Base-by-base conservation (phyloP, 1,140 invertebrate species). In the Hestina assimilis region DNA sequence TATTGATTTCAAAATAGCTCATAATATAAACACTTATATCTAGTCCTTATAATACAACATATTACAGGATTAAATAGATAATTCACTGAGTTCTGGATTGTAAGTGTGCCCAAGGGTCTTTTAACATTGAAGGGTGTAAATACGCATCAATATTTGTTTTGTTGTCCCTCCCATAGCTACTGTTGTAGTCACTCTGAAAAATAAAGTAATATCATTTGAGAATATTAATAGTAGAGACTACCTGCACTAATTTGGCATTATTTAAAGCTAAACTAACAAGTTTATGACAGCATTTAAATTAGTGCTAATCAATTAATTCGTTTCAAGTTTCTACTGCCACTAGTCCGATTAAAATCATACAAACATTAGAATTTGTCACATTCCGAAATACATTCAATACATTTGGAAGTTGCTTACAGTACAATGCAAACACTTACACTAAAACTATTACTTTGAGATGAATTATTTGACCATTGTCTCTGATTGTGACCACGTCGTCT, bases 51-150 rank as follows among this genome's bases (percentile, higher is more conserved):
- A 19, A 19, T 19, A 11, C 3, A 23, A 24, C 3, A 24, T 23
- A 4, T 38, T 11, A 42, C 23, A 15, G 9, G 11, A 3, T 42
- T 38, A 23, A 17, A 15, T 38, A 3, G 17, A 9, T 8, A 8
- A 9, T 17, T 38, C 15, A 38, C 33, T 19, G 33, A 0, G 8
- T 38, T 17, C 15, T 38, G 7, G 17, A 54, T 28, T 65, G 47
- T 6, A 86, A 58, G 31, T 72, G 66, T 4, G 54, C 72, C 83
- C 83, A 87, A 1, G 83, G 83, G 33, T 87, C 83, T 72, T 83
- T 69, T n/a, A 87, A 61, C 79, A 87, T 87, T 41, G 81, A 73
- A 4, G 81, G 81, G 46, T 87, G 79, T 7, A 87, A 38, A 51
- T 87, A 87, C 1, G 72, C 72, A 65, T 87, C 79, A 47, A 87